These are phyloP conservation scores for Chirona hameri DNA, from an alignment of 2,888 invertebrate genomes.

Conservation along the genomic window DNA sequence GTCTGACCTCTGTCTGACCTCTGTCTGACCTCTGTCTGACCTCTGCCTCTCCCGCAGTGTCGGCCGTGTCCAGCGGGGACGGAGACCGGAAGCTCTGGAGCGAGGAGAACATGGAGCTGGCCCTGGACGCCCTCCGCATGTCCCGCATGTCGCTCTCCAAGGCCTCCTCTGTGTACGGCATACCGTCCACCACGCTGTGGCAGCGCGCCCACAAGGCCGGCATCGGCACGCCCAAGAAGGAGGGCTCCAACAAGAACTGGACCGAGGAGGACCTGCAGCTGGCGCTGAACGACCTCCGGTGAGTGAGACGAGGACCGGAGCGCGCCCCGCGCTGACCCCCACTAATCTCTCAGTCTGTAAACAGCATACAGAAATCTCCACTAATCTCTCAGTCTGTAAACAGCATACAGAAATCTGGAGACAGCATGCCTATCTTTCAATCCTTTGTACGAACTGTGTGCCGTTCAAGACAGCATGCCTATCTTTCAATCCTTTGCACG, in stretches of 20 bases:
- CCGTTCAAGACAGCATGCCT: too few relatives aligned
- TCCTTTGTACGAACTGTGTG: too few relatives aligned
- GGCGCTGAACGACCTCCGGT: constrained; percentile 75
- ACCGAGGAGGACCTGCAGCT: constrained; percentile 76
- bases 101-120: constrained; percentile 83
- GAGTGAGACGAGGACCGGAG: too few relatives aligned
- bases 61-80: background rate
- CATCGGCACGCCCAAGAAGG: constrained; percentile 87
- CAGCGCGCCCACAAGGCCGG: constrained; percentile 78
- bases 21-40: too few relatives aligned
- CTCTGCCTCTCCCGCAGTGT: background rate
- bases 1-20: too few relatives aligned
- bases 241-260: constrained; percentile 82
- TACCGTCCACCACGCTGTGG: constrained; percentile 87
- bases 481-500: too few relatives aligned
- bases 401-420: too few relatives aligned
- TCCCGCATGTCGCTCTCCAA: constrained; percentile 87
- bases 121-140: constrained; percentile 76
- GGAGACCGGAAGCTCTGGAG: constrained; percentile 58
- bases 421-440: too few relatives aligned
- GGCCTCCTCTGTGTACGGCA: constrained; percentile 78
- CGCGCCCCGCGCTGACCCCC: too few relatives aligned
- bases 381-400: too few relatives aligned
- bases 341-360: too few relatives aligned
- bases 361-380: too few relatives aligned